Base-by-base conservation (phyloP, 2,113 vertebrate species). In the Indri indri region DNA sequence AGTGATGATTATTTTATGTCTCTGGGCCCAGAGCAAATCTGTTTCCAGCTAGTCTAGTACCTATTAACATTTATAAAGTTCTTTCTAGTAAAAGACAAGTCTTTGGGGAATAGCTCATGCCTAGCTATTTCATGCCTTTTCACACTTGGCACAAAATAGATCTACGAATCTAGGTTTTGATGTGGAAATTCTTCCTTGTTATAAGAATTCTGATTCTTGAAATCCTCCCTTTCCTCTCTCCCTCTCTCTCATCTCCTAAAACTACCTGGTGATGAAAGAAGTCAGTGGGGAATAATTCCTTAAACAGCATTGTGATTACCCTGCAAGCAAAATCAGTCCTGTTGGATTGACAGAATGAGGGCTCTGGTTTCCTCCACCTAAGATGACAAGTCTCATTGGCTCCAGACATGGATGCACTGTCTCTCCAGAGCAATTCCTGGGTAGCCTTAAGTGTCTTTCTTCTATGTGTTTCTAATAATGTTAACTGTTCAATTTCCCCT, bases 1-100 rank as follows among this genome's bases (percentile, higher is more conserved):
- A 89, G 87, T 97, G 96, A 97, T 97, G 93, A 96, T 95, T 95
- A 98, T 97, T 97, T 97, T 92, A 97, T 95, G 94, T 97, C 94
- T 90, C 91, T 89, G 84, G 93, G 76, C 96, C 96, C 94, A 95
- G 87, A 96, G 92, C 9, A 95, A 93, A 92, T 93, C 70, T 30
- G 27, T 50, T 97, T 97, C 96, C 96, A 97, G 87, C 90, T 89
- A 93, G 83, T 76, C 93, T 97, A 93, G 90, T 96, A 97, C 95
- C 96, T 96, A 97, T 95, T 97, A 97, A 94, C 93, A 96, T 96
- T 97, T 95, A 90, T 92, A 81, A 90, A 97, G 95, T 86, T 96
- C 96, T 97, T 95, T 97, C 95, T 97, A 96, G 97, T 97, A 96
- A 98, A 93, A 97, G 93, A 87, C 93, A 86, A 70, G 50, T 96